phyloP scores from a whole-genome alignment of 2,113 vertebrate species.

The Galbula dea region DNA sequence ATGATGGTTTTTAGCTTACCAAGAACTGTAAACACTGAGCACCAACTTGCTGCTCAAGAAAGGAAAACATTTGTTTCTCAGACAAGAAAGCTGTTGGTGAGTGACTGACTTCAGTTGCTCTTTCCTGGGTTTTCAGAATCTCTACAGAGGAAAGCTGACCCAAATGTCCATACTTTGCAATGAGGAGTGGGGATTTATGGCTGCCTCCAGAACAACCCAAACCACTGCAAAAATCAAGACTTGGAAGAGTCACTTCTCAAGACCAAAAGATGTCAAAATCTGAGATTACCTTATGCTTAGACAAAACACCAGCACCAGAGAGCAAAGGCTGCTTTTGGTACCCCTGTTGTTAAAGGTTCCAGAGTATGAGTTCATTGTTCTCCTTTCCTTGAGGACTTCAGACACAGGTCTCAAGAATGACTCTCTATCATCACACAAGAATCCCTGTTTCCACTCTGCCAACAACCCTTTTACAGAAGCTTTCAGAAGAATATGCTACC shows the following conservation, averaged over 20 bases:
- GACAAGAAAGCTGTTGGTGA: neutral
- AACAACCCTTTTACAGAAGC: neutral
- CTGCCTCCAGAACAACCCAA: too few relatives aligned
- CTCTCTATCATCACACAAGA: neutral
- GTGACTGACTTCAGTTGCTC: neutral
- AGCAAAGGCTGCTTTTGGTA: neutral
- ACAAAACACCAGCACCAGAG: neutral
- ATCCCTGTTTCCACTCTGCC: neutral
- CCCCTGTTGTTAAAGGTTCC: neutral
- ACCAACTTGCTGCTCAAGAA: neutral
- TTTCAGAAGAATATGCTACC: neutral
- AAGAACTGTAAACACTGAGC: neutral
- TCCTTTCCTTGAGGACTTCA: neutral
- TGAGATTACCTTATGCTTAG: neutral
- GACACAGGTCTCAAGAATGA: neutral
- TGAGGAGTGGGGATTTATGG: neutral
- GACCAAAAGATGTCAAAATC: neutral
- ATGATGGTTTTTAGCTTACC: neutral
- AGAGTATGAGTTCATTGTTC: too few relatives aligned
- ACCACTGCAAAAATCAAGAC: neutral
- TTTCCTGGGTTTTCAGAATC: too few relatives aligned
- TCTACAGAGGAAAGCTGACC: neutral
- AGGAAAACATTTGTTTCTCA: neutral
- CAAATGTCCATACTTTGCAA: neutral
- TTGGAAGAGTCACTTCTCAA: neutral